Base-by-base conservation (phyloP, 2,113 vertebrate genomes). In the Campylomormyrus numenius region DNA sequence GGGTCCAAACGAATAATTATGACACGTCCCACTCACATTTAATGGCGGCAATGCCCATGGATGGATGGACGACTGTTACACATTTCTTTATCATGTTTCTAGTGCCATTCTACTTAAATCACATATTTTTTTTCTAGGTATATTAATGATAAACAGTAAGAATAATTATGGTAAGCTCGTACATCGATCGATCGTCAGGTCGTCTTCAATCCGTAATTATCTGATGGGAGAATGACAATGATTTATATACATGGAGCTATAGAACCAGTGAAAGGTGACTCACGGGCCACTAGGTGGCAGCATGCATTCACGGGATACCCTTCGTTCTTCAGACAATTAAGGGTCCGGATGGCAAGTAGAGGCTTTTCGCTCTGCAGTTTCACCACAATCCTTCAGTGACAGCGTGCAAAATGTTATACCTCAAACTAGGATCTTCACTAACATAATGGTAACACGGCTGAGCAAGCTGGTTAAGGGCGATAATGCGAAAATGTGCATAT, bases 221-320 rank as follows among this genome's bases (percentile, higher is more conserved):
- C 74, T 77, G 13, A 77, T 19, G 13, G 27, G 74, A 80, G 35
- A 42, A 80, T 42, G 35, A 19, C 74, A 39, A 80, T 17, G 74
- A 80, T 80, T 80, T 42, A 80, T 19, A 80, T 42, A 42, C 42
- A 80, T n/a, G 17, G 74, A 35, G 7, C 74, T 42, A 86, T 5
- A 90, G 89, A 46, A 48, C 19, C 45, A 74, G 17, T 13, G 35
- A 17, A 13, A 45, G 27, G 42, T 85, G 27, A 90, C 35, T 3
- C 39, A 58, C 0, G 19, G 48, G 24, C 89, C 89, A 87, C 89
- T 9, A 87, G 89, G 85, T 66, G 89, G 89, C 58, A 90, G 84
- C 35, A 90, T 24, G 42, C 39, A 85, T 58, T 83, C 46, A 49
- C 85, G 21, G 42, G 35, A 87, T 17, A 74, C 45, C 58, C 7